phyloP scores from a whole-genome alignment of 30 jellyfish, hydroid and myxozoan species.

The Cassiopea xamachana region DNA sequence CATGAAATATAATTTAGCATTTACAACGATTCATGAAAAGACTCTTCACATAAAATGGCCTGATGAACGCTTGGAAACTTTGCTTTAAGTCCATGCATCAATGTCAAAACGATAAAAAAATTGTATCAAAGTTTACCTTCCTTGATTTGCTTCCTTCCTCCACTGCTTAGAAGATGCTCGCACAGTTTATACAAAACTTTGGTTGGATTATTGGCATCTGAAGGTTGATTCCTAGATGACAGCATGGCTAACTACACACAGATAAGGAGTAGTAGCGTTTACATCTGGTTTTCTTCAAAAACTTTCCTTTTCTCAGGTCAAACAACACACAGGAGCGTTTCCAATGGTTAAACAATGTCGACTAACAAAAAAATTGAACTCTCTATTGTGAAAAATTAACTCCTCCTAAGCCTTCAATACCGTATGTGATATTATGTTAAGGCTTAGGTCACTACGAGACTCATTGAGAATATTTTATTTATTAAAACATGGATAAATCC shows the following conservation, averaged over 20 bases:
- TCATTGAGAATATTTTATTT: too few relatives aligned
- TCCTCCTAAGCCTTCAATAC: too few relatives aligned
- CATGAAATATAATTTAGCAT: background rate
- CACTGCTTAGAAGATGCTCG: constrained; percentile 69
- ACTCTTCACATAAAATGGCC: background rate
- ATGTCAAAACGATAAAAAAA: background rate
- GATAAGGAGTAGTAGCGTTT: too few relatives aligned
- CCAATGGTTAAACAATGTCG: too few relatives aligned
- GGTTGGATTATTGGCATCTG: constrained; percentile 51
- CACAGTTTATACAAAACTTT: constrained; percentile 72
- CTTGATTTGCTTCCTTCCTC: constrained; percentile 53
- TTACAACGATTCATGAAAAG: background rate
- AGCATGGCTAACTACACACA: constrained; percentile 3
- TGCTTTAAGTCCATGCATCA: background rate
- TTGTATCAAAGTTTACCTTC: constrained; percentile 52
- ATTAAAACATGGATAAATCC: too few relatives aligned
- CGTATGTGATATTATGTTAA: too few relatives aligned
- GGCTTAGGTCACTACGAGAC: too few relatives aligned
- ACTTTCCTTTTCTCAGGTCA: too few relatives aligned
- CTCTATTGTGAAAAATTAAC: too few relatives aligned
- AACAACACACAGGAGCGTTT: too few relatives aligned
- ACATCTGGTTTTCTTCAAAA: too few relatives aligned
- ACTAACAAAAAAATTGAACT: too few relatives aligned
- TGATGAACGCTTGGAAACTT: background rate
- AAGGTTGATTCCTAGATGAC: constrained; percentile 4